These are phyloP conservation scores for Dryocosmus kuriphilus DNA, from an alignment of 2,888 invertebrate species.

Conservation along the genomic window DNA sequence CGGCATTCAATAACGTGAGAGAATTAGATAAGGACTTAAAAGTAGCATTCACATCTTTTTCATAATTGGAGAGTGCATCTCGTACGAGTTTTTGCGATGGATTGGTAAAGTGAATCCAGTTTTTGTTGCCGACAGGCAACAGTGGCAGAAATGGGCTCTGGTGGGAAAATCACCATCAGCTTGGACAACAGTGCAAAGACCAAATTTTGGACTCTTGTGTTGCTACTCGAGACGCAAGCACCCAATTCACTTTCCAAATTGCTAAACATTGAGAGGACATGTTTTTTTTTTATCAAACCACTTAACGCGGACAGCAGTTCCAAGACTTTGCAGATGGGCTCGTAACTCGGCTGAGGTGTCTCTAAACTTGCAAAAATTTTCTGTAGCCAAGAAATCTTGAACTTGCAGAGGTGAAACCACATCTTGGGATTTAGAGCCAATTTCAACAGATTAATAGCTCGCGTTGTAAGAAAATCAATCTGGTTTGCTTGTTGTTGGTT, in stretches of 20 bases:
- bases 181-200: neutral
- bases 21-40: slow-evolving; percentile 92
- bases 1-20: slow-evolving; percentile 97
- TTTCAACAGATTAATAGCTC: slow-evolving; percentile 85
- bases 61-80: slow-evolving; percentile 91
- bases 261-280: slow-evolving; percentile 81
- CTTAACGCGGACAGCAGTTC: slow-evolving; percentile 93
- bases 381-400: slow-evolving; percentile 94
- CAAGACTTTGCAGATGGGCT: slow-evolving; percentile 94
- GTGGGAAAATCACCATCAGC: slow-evolving; percentile 82
- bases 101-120: slow-evolving; percentile 93
- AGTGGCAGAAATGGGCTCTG: slow-evolving; percentile 89
- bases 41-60: slow-evolving; percentile 87
- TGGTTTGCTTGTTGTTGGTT: too few relatives aligned
- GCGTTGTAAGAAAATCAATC: too few relatives aligned
- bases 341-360: slow-evolving; percentile 85
- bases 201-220: slow-evolving; percentile 86
- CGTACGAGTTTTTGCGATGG: slow-evolving; percentile 79
- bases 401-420: slow-evolving; percentile 94
- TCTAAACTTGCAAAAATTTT: slow-evolving; percentile 87
- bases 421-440: slow-evolving; percentile 95
- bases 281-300: slow-evolving; percentile 90
- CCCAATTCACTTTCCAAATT: slow-evolving; percentile 87
- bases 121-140: slow-evolving; percentile 93
- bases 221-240: slow-evolving; percentile 92